phyloP scores from a whole-genome alignment of 2,888 invertebrate genomes.

The Brachyptera risi region DNA sequence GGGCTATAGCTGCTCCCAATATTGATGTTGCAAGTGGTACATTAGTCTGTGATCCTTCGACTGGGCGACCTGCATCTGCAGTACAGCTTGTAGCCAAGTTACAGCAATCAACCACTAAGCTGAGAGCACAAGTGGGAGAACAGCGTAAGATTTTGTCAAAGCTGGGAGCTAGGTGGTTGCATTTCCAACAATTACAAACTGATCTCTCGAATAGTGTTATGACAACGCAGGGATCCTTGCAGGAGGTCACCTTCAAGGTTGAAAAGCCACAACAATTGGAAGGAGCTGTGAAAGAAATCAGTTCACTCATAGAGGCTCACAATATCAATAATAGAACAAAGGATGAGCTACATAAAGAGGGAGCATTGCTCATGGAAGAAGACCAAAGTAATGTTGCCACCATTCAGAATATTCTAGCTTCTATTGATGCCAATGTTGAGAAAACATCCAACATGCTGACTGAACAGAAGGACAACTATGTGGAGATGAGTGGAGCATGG shows the following conservation, averaged over 20 bases:
- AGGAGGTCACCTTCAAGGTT: constrained; percentile 52
- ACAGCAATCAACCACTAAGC: constrained; percentile 62
- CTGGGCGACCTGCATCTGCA: constrained; percentile 68
- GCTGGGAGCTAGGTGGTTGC: constrained; percentile 65
- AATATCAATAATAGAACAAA: constrained; percentile 49
- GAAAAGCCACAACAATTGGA: constrained; percentile 49
- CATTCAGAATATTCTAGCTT: constrained; percentile 73
- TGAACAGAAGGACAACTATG: constrained; percentile 70
- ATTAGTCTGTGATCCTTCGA: constrained; percentile 62
- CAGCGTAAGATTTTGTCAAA: constrained; percentile 61
- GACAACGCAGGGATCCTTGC: constrained; percentile 53
- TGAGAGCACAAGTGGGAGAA: constrained; percentile 61
- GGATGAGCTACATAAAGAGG: constrained; percentile 73
- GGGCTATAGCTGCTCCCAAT: constrained; percentile 35
- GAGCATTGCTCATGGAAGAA: constrained; percentile 72
- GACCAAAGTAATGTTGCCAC: constrained; percentile 75
- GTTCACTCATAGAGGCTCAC: constrained; percentile 49
- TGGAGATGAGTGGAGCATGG: constrained; percentile 66
- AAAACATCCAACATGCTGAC: constrained; percentile 68
- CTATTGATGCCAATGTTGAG: constrained; percentile 78
- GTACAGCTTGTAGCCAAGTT: constrained; percentile 60
- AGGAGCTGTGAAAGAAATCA: constrained; percentile 51
- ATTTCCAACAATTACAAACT: constrained; percentile 70
- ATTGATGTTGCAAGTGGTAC: constrained; percentile 47
- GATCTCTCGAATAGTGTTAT: constrained; percentile 63